These are phyloP conservation scores for Idaea biselata DNA, from an alignment of 2,888 invertebrate species.

Conservation along the genomic window DNA sequence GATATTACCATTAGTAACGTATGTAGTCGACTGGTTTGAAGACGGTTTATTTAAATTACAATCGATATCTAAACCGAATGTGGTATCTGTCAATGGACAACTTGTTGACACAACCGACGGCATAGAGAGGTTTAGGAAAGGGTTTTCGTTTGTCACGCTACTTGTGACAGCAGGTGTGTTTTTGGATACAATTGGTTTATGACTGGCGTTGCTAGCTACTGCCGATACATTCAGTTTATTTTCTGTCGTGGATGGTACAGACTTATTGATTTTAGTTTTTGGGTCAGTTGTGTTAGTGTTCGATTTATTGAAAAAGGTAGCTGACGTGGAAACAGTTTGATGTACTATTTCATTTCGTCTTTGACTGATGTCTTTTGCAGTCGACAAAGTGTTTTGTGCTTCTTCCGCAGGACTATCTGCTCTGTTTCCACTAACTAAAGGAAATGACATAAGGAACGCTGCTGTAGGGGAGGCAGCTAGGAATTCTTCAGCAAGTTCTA, in stretches of 20 bases:
- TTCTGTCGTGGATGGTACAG: conserved; percentile 24
- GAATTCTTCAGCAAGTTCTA: conserved; percentile 79
- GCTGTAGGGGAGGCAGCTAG: conserved; percentile 85
- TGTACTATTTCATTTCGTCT: conserved; percentile 40
- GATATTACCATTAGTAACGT: conserved; percentile 55
- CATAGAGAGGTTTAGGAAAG: conserved; percentile 65
- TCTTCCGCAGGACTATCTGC: conserved; percentile 76
- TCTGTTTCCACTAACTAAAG: conserved; percentile 83
- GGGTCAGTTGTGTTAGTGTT: conserved; percentile 24
- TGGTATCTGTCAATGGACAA: conserved; percentile 53
- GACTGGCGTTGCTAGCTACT: conserved; percentile 46
- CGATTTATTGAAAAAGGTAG: conserved; percentile 39
- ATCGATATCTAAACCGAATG: conserved; percentile 68
- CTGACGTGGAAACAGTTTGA: conserved; percentile 24
- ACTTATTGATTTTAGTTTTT: conserved; percentile 40
- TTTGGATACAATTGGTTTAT: conserved; percentile 48
- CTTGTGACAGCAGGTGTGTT: conserved; percentile 34
- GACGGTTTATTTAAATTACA: conserved; percentile 61
- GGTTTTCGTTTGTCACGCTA: conserved; percentile 57
- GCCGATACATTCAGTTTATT: conserved; percentile 46
- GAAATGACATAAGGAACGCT: conserved; percentile 88
- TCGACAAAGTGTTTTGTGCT: conserved; percentile 35
- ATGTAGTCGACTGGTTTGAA: conserved; percentile 51
- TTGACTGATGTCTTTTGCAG: conserved; percentile 38
- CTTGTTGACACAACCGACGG: conserved; percentile 60